A percentile compares a stretch with the other conserved stretches of the same genome.
Evolutionary conservation across 2,797 vertebrate genomes (phyloP).

Genomic region (Aplochiton taeniatus): DNA sequence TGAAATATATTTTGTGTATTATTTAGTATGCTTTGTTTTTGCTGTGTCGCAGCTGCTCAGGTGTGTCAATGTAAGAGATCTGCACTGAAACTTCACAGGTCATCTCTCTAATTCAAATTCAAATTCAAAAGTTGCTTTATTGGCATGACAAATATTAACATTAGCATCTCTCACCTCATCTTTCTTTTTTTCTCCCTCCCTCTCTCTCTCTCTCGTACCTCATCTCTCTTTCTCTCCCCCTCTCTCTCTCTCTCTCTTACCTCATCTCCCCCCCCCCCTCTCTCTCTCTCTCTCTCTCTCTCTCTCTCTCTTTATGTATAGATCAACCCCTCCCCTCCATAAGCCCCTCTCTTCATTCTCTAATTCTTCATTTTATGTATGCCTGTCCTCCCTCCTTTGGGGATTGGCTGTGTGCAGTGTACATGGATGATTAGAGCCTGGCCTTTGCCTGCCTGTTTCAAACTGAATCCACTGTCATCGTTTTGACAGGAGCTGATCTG

Average conservation of each 20-base stretch:
- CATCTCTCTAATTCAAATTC: too few species aligned
- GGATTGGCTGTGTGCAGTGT: constrained; percentile 8
- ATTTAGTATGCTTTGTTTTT: neutral
- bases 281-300: neutral
- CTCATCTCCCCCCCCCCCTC: neutral
- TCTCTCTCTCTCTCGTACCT: too few species aligned
- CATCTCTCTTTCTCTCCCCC: too few species aligned
- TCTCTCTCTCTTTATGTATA: neutral
- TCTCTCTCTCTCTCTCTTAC: neutral
- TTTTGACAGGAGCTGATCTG: constrained; percentile 25
- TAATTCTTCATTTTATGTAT: neutral
- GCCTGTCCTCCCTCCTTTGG: constrained; percentile 3
- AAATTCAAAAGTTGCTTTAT: too few species aligned
- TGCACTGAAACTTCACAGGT: too few species aligned
- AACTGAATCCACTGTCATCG: constrained; percentile 47
- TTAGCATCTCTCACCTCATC: too few species aligned
- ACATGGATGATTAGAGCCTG: constrained; percentile 49
- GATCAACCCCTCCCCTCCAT: neutral
- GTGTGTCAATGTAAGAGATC: too few species aligned
- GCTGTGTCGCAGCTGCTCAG: too few species aligned
- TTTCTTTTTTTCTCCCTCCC: too few species aligned
- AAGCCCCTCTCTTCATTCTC: neutral
- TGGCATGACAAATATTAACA: too few species aligned
- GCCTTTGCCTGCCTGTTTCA: constrained; percentile 46
- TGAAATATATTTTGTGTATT: constrained; percentile 22